Evolutionary conservation across 2,888 invertebrate genomes (phyloP), one percentile per base, ranked within the genome.

Genomic region (Epinotia demarniana): DNA sequence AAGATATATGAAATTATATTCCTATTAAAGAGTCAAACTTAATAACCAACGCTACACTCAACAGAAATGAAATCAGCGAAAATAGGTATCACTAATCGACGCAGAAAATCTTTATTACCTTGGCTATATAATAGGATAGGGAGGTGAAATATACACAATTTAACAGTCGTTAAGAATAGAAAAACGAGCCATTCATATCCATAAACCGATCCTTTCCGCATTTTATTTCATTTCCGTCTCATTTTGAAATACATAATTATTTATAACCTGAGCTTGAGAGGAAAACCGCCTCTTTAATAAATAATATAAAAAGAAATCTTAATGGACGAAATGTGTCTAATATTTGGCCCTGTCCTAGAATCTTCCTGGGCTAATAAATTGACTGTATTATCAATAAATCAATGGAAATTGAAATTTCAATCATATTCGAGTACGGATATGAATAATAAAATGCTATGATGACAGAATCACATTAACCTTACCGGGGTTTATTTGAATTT

Each of bases 181-280:
- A 53, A n/a, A 12, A 12, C 12, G 27, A 33, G 13, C 11, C 6
- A 18, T 19, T 19, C 27, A 18, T 19, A 58, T 11, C 4, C 19
- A 23, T 58, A 58, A 1, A 23, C 58, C 23, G 63, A 19, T 43
- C 62, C n/a, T 63, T 43, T 57, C n/a, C 23, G 23, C 13, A 16
- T 23, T 55, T 63, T n/a, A 23, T 19, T 23, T 55, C 72, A 55
- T 53, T 63, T 72, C 49, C 55, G 39, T 63, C 6, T n/a, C 16
- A 16, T 57, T 55, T 62, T 57, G 55, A 63, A 63, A 23, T 12
- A 72, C 57, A 63, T 64, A 64, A 57, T 55, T 64, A 64, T 63
- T 72, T 72, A 57, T 43, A n/a, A 23, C 63, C 18, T 3, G n/a
- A 49, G 63, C 43, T 64, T 57, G 64, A 27, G 57, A 72, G 72